These are phyloP conservation scores for Eupsittula cactorum DNA, from an alignment of 2,113 vertebrate species.

Conservation along the genomic window DNA sequence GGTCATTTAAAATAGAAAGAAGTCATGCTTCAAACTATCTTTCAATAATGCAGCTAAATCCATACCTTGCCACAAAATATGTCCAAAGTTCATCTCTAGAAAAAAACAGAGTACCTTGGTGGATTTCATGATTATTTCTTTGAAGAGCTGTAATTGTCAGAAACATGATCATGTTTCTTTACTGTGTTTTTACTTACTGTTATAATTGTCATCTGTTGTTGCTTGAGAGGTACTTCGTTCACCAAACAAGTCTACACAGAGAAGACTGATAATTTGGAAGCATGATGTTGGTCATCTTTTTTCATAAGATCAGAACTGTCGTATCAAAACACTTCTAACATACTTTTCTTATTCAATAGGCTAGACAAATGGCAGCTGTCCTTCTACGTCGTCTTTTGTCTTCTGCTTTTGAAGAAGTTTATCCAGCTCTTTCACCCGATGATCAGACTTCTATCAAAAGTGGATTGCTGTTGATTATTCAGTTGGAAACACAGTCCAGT, in stretches of 20 bases:
- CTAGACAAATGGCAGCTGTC: conserved; percentile 96
- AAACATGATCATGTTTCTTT: neutral
- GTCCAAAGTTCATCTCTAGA: neutral
- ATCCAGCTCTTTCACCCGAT: conserved; percentile 87
- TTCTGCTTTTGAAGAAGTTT: conserved; percentile 95
- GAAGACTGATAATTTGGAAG: neutral
- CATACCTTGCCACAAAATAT: neutral
- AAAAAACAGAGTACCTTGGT: neutral
- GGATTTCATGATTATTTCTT: neutral
- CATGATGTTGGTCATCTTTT: neutral
- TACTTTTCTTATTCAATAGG: conserved; percentile 70
- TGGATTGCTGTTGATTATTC: conserved; percentile 90
- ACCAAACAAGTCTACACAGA: neutral
- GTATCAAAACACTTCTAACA: neutral
- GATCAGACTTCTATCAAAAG: conserved; percentile 91
- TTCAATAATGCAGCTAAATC: neutral
- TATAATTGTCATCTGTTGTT: neutral
- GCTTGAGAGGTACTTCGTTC: neutral
- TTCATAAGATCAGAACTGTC: neutral
- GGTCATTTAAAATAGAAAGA: neutral
- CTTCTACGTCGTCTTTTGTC: conserved; percentile 92
- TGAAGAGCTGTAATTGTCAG: neutral
- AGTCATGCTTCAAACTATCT: neutral
- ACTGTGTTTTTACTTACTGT: neutral
- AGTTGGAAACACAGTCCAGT: conserved; percentile 85